Conservation (phyloP, 2,113 vertebrate genomes). For the Macquaria australasica region DNA sequence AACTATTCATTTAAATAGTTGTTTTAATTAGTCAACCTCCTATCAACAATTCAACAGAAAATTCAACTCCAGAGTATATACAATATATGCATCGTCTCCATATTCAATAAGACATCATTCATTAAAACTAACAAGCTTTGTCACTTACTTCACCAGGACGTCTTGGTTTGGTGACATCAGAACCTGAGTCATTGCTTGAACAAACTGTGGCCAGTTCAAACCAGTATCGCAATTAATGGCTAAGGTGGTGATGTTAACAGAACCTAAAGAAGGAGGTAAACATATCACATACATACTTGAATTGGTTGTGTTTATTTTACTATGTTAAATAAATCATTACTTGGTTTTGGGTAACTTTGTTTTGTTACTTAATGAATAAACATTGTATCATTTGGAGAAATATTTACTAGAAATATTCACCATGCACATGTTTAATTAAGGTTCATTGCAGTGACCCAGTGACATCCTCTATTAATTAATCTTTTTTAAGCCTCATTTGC, state of each 20-base stretch:
- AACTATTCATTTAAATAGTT: not conserved
- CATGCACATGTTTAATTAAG: not conserved
- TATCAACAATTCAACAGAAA: not conserved
- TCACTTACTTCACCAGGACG: conserved; percentile 65
- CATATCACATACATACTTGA: not conserved
- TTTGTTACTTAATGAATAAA: not conserved
- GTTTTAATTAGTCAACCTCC: not conserved
- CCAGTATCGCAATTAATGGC: conserved; percentile 56
- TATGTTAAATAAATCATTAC: not conserved
- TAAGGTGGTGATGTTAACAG: not conserved
- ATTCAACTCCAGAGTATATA: not conserved
- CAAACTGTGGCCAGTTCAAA: conserved; percentile 70
- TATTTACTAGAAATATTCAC: not conserved
- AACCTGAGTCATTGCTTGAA: conserved; percentile 13
- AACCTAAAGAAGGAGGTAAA: conserved; percentile 59
- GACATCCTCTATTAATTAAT: not conserved
- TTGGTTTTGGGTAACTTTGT: not conserved
- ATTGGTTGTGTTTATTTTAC: not conserved
- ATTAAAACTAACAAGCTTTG: not conserved
- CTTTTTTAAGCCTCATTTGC: not conserved
- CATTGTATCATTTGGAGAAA: not conserved
- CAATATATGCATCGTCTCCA: not conserved
- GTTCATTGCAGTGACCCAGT: not conserved
- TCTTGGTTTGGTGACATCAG: conserved; percentile 59
- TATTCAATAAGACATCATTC: not conserved